Evolutionary conservation across 2,797 vertebrate genomes (phyloP).

Genomic region (Chromobotia macracanthus): DNA sequence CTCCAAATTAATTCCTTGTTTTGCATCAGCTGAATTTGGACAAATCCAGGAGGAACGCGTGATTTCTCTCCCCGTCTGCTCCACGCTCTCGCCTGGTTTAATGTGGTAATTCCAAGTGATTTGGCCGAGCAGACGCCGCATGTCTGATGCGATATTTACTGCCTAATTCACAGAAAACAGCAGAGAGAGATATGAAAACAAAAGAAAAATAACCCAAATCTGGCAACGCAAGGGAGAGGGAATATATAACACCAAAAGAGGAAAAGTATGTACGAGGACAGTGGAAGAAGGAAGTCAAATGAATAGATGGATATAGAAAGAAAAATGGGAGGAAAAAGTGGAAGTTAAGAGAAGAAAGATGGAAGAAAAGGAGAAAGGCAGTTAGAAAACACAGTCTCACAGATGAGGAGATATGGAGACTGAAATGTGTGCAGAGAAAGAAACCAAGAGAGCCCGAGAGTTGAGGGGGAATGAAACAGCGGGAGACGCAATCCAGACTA

Average conservation of each 20-base stretch:
- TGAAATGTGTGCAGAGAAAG: too few species aligned
- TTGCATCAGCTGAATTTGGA: slow-evolving; percentile 99
- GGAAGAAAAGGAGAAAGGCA: not conserved
- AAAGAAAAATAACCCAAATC: not conserved
- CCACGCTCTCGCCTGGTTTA: slow-evolving; percentile 89
- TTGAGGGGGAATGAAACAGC: not conserved
- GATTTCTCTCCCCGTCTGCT: slow-evolving; percentile 71
- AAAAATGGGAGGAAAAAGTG: slow-evolving; percentile 22
- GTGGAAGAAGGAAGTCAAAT: not conserved
- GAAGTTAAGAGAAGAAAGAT: not conserved
- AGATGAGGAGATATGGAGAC: not conserved
- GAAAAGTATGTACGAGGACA: not conserved
- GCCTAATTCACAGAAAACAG: slow-evolving; percentile 73
- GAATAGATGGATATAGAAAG: not conserved
- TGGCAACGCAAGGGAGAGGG: slow-evolving; percentile 54
- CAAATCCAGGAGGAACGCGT: slow-evolving; percentile 98
- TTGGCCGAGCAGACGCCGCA: slow-evolving; percentile 73
- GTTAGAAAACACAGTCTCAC: not conserved
- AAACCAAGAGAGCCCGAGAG: not conserved
- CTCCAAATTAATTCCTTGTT: slow-evolving; percentile 99
- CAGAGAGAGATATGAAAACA: slow-evolving; percentile 49
- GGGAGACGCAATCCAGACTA: not conserved
- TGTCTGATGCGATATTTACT: slow-evolving; percentile 89
- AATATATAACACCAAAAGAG: not conserved
- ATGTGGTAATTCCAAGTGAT: slow-evolving; percentile 93